phyloP scores from a whole-genome alignment of 2,888 invertebrate species.

The Antheraea assamensis region DNA sequence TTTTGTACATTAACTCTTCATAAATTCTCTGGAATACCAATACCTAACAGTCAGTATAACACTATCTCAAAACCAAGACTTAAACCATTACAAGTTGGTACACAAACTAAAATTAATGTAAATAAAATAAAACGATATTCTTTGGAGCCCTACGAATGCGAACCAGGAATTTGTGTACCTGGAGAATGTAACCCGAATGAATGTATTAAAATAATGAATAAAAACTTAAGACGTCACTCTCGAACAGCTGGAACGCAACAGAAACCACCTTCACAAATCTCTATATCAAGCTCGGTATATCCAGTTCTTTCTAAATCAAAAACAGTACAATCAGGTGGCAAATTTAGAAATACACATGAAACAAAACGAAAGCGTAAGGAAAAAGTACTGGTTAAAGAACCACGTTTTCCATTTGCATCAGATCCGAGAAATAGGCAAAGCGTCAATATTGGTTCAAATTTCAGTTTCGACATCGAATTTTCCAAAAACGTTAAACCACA shows the following conservation, averaged over 20 bases:
- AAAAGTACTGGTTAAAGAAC: neutral
- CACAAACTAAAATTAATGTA: slow-evolving; percentile 25
- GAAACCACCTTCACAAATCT: slow-evolving; percentile 26
- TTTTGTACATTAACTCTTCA: slow-evolving; percentile 48
- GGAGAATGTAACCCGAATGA: slow-evolving; percentile 44
- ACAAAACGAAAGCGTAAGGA: neutral
- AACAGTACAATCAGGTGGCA: slow-evolving; percentile 35
- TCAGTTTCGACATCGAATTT: slow-evolving; percentile 47
- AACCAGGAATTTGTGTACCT: slow-evolving; percentile 45
- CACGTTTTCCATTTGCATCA: neutral
- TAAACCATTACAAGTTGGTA: slow-evolving; percentile 25
- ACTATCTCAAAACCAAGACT: slow-evolving; percentile 25
- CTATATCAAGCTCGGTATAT: slow-evolving; percentile 30
- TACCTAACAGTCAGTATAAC: slow-evolving; percentile 24
- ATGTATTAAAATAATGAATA: slow-evolving; percentile 39
- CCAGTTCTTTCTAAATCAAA: slow-evolving; percentile 33
- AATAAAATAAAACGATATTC: slow-evolving; percentile 13
- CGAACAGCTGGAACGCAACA: slow-evolving; percentile 26
- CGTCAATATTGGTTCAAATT: slow-evolving; percentile 44
- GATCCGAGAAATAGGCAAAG: slow-evolving; percentile 31
- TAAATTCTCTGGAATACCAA: slow-evolving; percentile 20
- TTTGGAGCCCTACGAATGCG: slow-evolving; percentile 47
- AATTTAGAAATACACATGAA: slow-evolving; percentile 23
- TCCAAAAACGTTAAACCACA: slow-evolving; percentile 33
- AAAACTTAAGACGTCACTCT: slow-evolving; percentile 22